Evolutionary conservation across 2,888 invertebrate genomes (phyloP).

Genomic region (Eristalis pertinax): DNA sequence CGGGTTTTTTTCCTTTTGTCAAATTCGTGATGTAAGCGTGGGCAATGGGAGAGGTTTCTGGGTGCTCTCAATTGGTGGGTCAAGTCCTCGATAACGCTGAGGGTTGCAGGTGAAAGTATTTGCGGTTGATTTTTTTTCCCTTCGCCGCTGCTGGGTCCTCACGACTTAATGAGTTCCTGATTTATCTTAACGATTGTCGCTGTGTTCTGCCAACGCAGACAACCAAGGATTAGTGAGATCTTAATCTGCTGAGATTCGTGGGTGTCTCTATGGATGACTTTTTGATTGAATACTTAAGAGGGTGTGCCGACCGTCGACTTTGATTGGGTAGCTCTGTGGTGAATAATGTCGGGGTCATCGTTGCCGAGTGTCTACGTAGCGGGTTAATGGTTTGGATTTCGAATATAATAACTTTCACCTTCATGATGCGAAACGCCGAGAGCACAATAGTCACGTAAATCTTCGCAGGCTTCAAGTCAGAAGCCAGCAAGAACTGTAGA

Average conservation of each 20-base stretch:
- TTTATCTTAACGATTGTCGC: constrained; percentile 41
- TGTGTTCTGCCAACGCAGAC: constrained; percentile 27
- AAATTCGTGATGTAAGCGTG: constrained; percentile 28
- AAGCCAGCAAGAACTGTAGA: too few relatives aligned
- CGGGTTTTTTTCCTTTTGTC: constrained; percentile 5
- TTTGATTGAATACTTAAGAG: not conserved
- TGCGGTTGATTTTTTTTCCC: not conserved
- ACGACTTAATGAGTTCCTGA: constrained; percentile 34
- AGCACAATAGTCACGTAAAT: too few relatives aligned
- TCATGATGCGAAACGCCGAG: too few relatives aligned
- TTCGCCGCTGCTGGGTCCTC: not conserved
- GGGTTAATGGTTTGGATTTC: too few relatives aligned
- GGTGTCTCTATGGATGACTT: not conserved
- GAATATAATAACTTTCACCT: too few relatives aligned
- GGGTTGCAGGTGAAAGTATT: constrained; percentile 12
- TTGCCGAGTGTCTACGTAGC: not conserved
- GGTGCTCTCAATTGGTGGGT: not conserved
- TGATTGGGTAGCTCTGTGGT: not conserved
- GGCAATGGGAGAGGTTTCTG: not conserved
- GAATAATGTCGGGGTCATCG: not conserved
- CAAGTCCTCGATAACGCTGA: constrained; percentile 34
- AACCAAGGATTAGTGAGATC: not conserved
- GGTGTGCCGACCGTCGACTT: not conserved
- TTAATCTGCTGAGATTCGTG: not conserved
- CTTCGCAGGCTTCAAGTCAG: too few relatives aligned